Evolutionary conservation across 2,113 vertebrate genomes (phyloP).

Genomic region (Trinectes maculatus): DNA sequence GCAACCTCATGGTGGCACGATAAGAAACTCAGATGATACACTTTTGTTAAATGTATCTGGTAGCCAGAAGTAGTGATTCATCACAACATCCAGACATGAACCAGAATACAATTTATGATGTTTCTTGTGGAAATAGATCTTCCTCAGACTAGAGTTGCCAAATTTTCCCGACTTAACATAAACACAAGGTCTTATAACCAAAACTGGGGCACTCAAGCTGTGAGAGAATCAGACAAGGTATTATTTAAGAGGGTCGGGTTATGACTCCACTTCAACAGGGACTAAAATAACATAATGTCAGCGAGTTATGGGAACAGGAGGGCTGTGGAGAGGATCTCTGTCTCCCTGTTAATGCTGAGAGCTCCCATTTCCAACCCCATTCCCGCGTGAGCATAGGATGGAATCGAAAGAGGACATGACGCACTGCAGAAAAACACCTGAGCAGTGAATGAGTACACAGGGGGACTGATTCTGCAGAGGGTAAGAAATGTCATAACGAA

Average conservation of each 20-base stretch:
- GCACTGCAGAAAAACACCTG: slow-evolving; percentile 18
- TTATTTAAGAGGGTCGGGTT: slow-evolving; percentile 60
- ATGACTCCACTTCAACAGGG: slow-evolving; percentile 46
- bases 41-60: neutral
- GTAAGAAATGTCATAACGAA: slow-evolving; percentile 12
- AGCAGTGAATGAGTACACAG: neutral
- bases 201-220: slow-evolving; percentile 40
- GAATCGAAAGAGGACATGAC: slow-evolving; percentile 33
- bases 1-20: too few species aligned
- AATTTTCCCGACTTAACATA: slow-evolving; percentile 45
- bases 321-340: slow-evolving; percentile 19
- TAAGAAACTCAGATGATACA: too few species aligned
- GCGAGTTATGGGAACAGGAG: slow-evolving; percentile 67
- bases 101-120: slow-evolving; percentile 8
- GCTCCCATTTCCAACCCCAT: slow-evolving; percentile 36
- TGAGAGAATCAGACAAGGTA: slow-evolving; percentile 49
- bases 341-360: neutral
- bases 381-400: slow-evolving; percentile 16
- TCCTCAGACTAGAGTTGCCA: slow-evolving; percentile 13
- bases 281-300: slow-evolving; percentile 76
- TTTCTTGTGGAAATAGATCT: slow-evolving; percentile 30
- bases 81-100: slow-evolving; percentile 23
- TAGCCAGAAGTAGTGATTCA: slow-evolving; percentile 26
- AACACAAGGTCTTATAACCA: slow-evolving; percentile 62
- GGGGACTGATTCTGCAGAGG: neutral